Conservation (phyloP, 2,797 vertebrate species). For the Acropternis orthonyx region DNA sequence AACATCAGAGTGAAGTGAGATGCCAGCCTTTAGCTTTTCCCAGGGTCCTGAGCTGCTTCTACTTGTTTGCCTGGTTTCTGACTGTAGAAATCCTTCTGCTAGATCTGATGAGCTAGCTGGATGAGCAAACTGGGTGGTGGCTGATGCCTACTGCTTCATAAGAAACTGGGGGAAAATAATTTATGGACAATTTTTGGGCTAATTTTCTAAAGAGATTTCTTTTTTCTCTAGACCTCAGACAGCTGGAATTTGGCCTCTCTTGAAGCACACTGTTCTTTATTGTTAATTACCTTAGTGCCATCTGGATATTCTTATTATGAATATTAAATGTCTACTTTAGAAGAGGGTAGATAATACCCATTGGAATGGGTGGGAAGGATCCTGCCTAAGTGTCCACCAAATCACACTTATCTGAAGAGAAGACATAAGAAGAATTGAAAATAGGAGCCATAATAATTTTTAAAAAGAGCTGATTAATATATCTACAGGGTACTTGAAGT, state of each 20-base stretch:
- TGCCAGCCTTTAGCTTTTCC: background rate
- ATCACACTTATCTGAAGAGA: background rate
- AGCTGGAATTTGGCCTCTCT: background rate
- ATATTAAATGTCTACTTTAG: background rate
- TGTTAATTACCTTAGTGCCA: conserved; percentile 34
- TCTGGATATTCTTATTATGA: conserved; percentile 27
- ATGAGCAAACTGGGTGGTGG: background rate
- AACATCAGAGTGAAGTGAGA: background rate
- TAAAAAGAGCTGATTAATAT: background rate
- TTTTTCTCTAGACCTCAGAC: conserved; percentile 14
- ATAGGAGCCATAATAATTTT: background rate
- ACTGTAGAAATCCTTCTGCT: background rate
- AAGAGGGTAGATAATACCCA: background rate
- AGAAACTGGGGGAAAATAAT: background rate
- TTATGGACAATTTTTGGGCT: background rate
- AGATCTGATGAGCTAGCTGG: background rate
- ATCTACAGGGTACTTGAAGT: background rate
- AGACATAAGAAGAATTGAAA: background rate
- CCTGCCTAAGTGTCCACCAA: background rate
- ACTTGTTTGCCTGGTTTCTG: background rate
- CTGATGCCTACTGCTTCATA: background rate
- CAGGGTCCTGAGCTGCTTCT: background rate
- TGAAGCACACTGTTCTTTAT: conserved; percentile 1
- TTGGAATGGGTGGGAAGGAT: background rate
- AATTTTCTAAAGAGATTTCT: conserved; percentile 16